These are phyloP conservation scores for Tetragnatha montana DNA, from an alignment of 2,888 invertebrate genomes.

Conservation along the genomic window DNA sequence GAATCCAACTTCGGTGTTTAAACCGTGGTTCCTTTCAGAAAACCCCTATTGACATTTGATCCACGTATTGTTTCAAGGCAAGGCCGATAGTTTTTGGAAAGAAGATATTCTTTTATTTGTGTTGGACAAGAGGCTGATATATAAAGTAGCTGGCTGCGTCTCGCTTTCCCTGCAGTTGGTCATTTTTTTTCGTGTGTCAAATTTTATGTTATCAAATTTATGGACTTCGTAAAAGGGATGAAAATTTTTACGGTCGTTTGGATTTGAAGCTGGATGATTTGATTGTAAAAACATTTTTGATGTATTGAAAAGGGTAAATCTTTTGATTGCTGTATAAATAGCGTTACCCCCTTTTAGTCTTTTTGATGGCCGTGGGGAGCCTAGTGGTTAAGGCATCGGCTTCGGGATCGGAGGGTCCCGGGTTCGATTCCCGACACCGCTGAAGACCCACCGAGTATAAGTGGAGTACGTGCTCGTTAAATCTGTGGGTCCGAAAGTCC, in stretches of 20 bases:
- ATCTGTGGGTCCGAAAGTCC: no score
- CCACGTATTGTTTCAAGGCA: background rate
- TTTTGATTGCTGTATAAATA: no score
- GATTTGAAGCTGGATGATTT: background rate
- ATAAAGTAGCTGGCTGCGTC: background rate
- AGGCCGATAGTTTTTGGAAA: background rate
- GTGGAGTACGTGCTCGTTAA: no score
- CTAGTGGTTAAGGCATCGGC: no score
- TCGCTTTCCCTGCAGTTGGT: background rate
- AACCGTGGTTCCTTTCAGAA: background rate
- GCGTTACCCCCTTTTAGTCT: no score
- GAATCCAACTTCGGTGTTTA: background rate
- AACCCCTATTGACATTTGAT: background rate
- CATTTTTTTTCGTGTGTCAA: background rate
- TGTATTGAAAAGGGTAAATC: no score
- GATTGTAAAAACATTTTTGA: no score
- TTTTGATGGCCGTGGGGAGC: no score
- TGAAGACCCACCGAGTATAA: no score
- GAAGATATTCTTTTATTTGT: constrained; percentile 1
- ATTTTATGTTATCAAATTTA: background rate
- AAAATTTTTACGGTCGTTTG: background rate
- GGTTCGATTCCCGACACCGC: no score
- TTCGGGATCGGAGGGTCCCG: no score
- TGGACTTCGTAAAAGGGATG: background rate
- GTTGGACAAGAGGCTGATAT: background rate